Conservation (phyloP, 1,140 invertebrate genomes). For the Hyles euphorbiae region DNA sequence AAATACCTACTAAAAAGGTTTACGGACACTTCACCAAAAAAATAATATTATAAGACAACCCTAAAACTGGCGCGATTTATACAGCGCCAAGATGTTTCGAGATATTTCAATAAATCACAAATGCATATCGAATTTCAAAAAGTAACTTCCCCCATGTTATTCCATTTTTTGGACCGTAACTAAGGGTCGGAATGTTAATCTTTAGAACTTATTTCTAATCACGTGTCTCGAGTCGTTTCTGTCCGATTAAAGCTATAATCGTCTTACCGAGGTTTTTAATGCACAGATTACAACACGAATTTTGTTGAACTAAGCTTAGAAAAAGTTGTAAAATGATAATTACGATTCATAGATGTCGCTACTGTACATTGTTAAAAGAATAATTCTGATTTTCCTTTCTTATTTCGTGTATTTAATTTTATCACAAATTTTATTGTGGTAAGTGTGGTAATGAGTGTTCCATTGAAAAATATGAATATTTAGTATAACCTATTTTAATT, state of each 20-base stretch:
- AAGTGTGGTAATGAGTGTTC: too few relatives aligned
- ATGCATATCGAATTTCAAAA: conserved; percentile 65
- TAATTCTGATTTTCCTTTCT: too few relatives aligned
- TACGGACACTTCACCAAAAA: background rate
- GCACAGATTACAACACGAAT: background rate
- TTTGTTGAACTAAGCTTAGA: background rate
- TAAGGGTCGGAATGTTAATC: conserved; percentile 57
- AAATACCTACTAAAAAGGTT: too few relatives aligned
- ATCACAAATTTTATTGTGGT: too few relatives aligned
- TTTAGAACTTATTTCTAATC: conserved; percentile 44
- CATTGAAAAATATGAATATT: too few relatives aligned
- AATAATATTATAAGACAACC: background rate
- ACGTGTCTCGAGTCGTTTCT: conserved; percentile 40
- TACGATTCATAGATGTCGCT: too few relatives aligned
- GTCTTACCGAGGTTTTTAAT: background rate
- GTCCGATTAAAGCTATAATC: conserved; percentile 20
- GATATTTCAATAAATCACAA: conserved; percentile 69
- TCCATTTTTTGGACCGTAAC: conserved; percentile 23
- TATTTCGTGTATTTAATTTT: too few relatives aligned
- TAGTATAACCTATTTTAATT: too few relatives aligned
- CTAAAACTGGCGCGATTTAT: conserved; percentile 43
- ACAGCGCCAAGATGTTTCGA: conserved; percentile 58
- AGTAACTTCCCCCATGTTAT: conserved; percentile 38
- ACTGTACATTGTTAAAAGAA: too few relatives aligned
- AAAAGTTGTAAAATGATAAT: too few relatives aligned